phyloP scores from a whole-genome alignment of 2,113 vertebrate species.

The Lophius piscatorius region DNA sequence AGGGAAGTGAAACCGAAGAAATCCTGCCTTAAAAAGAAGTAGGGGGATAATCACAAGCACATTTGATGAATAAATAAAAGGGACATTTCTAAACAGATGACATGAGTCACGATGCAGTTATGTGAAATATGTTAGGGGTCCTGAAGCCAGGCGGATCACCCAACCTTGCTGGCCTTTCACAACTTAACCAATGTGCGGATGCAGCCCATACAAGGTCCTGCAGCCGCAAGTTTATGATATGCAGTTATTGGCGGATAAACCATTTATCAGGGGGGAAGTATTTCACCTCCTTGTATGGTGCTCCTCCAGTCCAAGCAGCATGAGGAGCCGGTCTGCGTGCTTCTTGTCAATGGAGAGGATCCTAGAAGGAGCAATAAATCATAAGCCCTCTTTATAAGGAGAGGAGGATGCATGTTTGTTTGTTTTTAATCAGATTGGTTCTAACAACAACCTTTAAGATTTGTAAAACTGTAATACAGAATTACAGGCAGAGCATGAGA shows the following conservation, averaged over 20 bases:
- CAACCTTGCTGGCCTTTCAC: conserved; percentile 29
- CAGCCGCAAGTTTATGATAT: conserved; percentile 67
- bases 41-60: conserved; percentile 42
- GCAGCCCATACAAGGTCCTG: conserved; percentile 77
- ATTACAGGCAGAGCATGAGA: conserved; percentile 23
- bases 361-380: conserved; percentile 55
- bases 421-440: conserved; percentile 15
- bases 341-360: conserved; percentile 70
- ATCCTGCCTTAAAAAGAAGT: conserved; percentile 25
- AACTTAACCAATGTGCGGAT: conserved; percentile 45
- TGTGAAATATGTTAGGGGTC: conserved; percentile 35
- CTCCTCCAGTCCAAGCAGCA: conserved; percentile 48
- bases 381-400: conserved; percentile 3
- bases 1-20: conserved; percentile 20
- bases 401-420: background rate
- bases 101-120: conserved; percentile 60
- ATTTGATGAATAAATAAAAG: conserved; percentile 54
- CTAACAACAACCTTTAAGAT: conserved; percentile 4
- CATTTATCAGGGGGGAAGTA: conserved; percentile 74
- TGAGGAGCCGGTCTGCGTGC: conserved; percentile 46
- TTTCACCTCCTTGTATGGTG: conserved; percentile 80
- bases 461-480: background rate
- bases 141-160: conserved; percentile 33
- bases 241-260: conserved; percentile 74
- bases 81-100: conserved; percentile 50